Conservation (phyloP, 2,888 invertebrate genomes). For the Hipparchia semele region DNA sequence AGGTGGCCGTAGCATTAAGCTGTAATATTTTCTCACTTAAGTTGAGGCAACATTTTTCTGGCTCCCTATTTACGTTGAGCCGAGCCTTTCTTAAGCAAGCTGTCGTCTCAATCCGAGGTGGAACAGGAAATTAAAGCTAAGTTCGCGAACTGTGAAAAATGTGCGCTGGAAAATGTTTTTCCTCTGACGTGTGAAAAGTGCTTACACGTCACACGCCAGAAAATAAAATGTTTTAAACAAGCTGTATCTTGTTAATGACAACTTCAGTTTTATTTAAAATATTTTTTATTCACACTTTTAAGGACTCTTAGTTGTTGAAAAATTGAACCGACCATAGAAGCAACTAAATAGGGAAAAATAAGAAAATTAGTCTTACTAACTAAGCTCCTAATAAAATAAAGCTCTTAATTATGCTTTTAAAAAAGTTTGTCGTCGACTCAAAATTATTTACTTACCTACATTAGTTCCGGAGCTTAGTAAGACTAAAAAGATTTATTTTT, state of each 20-base stretch:
- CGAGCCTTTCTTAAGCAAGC: conserved; percentile 60
- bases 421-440: no score
- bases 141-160: conserved; percentile 32
- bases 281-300: no score
- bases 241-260: background rate
- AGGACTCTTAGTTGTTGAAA: no score
- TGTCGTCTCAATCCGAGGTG: conserved; percentile 62
- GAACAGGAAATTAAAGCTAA: conserved; percentile 50
- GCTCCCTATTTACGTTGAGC: conserved; percentile 72
- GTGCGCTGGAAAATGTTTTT: conserved; percentile 20
- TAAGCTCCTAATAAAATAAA: no score
- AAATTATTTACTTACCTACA: no score
- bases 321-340: no score
- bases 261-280: no score
- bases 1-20: conserved; percentile 78
- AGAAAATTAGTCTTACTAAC: no score
- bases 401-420: no score
- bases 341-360: no score
- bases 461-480: no score
- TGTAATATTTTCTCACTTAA: conserved; percentile 80
- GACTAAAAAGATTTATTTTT: no score
- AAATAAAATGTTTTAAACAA: conserved; percentile 7
- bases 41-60: conserved; percentile 73
- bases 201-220: conserved; percentile 3
- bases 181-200: conserved; percentile 11